A percentile compares a stretch with the other conserved stretches of the same genome.
These are phyloP conservation scores for Pomacea canaliculata DNA, from an alignment of 2,888 invertebrate species.

Conservation along the genomic window DNA sequence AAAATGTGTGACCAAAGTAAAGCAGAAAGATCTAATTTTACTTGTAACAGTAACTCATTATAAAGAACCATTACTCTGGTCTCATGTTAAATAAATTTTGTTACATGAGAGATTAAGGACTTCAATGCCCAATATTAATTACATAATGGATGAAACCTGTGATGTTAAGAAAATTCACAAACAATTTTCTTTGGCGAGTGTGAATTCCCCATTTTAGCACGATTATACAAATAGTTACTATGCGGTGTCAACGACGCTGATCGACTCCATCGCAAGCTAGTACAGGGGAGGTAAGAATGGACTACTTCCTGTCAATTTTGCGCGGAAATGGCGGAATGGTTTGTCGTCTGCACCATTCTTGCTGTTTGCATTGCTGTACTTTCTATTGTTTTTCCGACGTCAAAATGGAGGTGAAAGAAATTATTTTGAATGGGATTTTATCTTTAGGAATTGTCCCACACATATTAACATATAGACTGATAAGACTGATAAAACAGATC, in stretches of 20 bases:
- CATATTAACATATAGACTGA: too few relatives aligned
- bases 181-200: conserved; percentile 12
- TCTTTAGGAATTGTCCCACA: too few relatives aligned
- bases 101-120: too few relatives aligned
- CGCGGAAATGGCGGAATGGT: conserved; percentile 16
- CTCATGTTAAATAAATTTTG: too few relatives aligned
- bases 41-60: too few relatives aligned
- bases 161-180: background rate
- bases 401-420: conserved; percentile 4
- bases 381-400: background rate
- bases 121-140: too few relatives aligned
- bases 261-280: conserved; percentile 8
- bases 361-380: background rate
- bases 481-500: too few relatives aligned
- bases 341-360: background rate
- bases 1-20: too few relatives aligned
- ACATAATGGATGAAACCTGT: too few relatives aligned
- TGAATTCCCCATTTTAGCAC: conserved; percentile 17
- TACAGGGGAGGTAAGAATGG: conserved; percentile 1
- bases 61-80: too few relatives aligned
- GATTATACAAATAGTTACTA: conserved; percentile 14
- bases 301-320: conserved; percentile 12
- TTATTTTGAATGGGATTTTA: background rate
- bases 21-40: too few relatives aligned
- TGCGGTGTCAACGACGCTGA: conserved; percentile 28